Percentiles rank a stretch among this genome's conserved stretches.
phyloP scores from a whole-genome alignment of 2,113 vertebrate genomes.

The Ailuropoda melanoleuca region DNA sequence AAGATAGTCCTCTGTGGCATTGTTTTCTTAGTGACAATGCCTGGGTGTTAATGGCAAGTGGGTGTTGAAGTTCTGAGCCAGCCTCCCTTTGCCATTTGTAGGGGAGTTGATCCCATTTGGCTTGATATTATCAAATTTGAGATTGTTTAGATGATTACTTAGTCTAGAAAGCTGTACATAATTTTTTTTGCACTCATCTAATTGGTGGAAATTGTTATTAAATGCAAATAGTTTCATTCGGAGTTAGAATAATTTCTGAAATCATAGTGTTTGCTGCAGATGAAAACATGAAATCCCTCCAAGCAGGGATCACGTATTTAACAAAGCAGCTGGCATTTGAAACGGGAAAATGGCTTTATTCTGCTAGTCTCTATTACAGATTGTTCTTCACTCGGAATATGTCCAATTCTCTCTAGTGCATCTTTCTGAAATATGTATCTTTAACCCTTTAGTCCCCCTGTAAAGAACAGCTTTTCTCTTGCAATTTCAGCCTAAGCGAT shows the following conservation, averaged over 20 bases:
- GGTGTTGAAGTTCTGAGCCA: background rate
- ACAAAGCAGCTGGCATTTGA: constrained; percentile 15
- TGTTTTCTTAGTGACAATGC: background rate
- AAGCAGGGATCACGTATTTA: constrained; percentile 34
- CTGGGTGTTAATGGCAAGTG: background rate
- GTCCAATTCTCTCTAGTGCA: background rate
- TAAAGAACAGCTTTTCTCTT: background rate
- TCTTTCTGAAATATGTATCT: background rate
- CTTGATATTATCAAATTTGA: constrained; percentile 6
- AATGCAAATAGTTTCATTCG: background rate
- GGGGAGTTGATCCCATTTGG: background rate
- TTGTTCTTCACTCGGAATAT: background rate
- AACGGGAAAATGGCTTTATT: constrained; percentile 9
- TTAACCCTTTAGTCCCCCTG: background rate
- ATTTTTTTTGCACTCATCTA: background rate
- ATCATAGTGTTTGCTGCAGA: constrained; percentile 8
- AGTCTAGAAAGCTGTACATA: background rate
- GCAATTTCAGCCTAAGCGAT: background rate
- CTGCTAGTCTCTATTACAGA: background rate
- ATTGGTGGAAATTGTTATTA: constrained; percentile 25
- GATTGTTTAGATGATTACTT: background rate
- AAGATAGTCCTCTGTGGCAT: background rate
- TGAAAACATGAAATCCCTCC: background rate
- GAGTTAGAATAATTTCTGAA: constrained; percentile 47
- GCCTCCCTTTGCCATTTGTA: background rate